These are phyloP conservation scores for Macaria liturata DNA, from an alignment of 2,888 invertebrate species.

Conservation along the genomic window DNA sequence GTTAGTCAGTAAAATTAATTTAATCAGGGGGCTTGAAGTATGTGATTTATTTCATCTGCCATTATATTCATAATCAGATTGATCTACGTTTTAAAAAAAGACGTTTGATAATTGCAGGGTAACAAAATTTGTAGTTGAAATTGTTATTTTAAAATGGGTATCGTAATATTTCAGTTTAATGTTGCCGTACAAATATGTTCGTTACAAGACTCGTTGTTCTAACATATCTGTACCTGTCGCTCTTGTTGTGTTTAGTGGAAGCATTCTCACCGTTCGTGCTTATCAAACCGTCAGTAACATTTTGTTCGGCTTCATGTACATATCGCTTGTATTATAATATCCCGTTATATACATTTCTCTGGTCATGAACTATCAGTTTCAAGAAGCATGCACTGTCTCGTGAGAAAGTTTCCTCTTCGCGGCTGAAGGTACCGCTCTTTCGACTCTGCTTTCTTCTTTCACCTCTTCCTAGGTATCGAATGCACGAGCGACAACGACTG, in stretches of 20 bases:
- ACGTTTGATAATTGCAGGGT: constrained; percentile 16
- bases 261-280: constrained; percentile 85
- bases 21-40: too few relatives aligned
- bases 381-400: constrained; percentile 88
- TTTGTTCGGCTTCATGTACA: constrained; percentile 84
- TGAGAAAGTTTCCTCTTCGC: constrained; percentile 94
- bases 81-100: constrained; percentile 3
- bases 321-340: constrained; percentile 84
- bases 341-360: constrained; percentile 78
- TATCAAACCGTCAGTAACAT: constrained; percentile 78
- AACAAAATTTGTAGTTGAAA: not conserved
- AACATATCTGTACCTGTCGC: constrained; percentile 56
- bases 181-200: constrained; percentile 51
- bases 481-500: constrained; percentile 96
- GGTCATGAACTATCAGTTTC: constrained; percentile 82
- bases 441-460: constrained; percentile 85
- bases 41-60: constrained; percentile 17
- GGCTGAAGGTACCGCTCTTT: constrained; percentile 92
- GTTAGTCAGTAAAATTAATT: too few relatives aligned
- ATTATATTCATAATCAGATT: constrained; percentile 11
- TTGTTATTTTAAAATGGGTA: constrained; percentile 1
- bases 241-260: constrained; percentile 69
- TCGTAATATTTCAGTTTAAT: not conserved
- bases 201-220: constrained; percentile 37
- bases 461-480: constrained; percentile 89